These are phyloP conservation scores for Syrrhaptes paradoxus DNA, from an alignment of 2,113 vertebrate genomes.

Conservation along the genomic window DNA sequence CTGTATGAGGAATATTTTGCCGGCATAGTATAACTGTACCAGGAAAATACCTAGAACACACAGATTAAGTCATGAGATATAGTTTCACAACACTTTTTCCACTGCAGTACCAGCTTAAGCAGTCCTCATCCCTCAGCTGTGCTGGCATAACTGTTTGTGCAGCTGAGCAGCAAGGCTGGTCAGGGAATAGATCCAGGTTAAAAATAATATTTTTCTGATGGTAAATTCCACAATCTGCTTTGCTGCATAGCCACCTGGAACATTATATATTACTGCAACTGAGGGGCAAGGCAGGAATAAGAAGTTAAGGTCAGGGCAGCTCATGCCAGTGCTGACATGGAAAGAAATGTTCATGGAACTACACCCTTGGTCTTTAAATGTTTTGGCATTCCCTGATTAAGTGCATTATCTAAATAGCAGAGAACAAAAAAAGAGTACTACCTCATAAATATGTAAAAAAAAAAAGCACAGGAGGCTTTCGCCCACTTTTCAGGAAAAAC, in stretches of 20 bases:
- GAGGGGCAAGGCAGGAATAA: slow-evolving; percentile 2
- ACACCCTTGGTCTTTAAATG: neutral
- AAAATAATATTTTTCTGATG: slow-evolving; percentile 71
- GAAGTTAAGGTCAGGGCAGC: slow-evolving; percentile 8
- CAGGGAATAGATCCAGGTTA: slow-evolving; percentile 55
- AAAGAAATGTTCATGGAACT: slow-evolving; percentile 25
- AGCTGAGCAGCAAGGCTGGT: slow-evolving; percentile 38
- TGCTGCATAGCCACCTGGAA: slow-evolving; percentile 57
- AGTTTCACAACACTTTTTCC: slow-evolving; percentile 49
- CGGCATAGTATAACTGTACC: neutral
- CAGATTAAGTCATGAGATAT: neutral
- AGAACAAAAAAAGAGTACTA: neutral
- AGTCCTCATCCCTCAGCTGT: slow-evolving; percentile 42
- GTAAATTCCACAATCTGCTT: slow-evolving; percentile 56
- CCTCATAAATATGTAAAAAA: neutral
- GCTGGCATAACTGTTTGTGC: slow-evolving; percentile 65
- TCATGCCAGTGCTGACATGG: neutral
- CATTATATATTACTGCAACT: slow-evolving; percentile 13
- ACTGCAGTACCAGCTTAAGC: slow-evolving; percentile 42
- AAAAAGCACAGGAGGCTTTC: neutral
- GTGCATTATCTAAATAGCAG: neutral
- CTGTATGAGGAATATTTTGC: neutral
- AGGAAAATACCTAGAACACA: neutral
- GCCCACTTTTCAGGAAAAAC: neutral
- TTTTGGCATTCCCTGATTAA: neutral